phyloP scores from a whole-genome alignment of 64 coral and sea anemone species.

The Porites australiensis region DNA sequence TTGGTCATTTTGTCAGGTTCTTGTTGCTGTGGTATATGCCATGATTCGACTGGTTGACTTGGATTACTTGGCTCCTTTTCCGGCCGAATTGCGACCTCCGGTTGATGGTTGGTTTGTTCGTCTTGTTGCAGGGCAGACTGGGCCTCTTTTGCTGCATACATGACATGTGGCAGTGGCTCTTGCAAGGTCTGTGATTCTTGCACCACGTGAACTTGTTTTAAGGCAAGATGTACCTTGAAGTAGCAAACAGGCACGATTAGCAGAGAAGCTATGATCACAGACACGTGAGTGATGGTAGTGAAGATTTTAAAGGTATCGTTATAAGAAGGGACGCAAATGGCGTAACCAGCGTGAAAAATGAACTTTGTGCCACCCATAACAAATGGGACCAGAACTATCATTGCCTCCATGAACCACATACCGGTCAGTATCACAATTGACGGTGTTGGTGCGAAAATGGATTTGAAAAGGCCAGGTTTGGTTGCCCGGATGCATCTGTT shows the following conservation, averaged over 20 bases:
- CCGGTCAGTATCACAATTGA: background rate
- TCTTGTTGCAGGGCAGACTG: no score
- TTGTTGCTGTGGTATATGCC: background rate
- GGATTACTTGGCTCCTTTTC: no score
- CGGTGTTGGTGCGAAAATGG: background rate
- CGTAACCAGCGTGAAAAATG: background rate
- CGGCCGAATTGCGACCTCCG: no score
- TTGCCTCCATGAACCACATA: background rate
- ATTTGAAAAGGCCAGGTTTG: background rate
- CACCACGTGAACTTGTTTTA: background rate
- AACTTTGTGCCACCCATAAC: background rate
- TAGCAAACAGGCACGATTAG: background rate
- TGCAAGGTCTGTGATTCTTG: no score
- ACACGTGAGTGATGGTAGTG: background rate
- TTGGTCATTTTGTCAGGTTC: no score
- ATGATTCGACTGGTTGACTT: background rate
- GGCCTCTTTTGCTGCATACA: no score
- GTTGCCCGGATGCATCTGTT: slow-evolving; percentile 5
- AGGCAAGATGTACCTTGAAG: background rate
- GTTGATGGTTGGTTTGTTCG: no score
- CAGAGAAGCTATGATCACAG: background rate
- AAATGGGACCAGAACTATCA: background rate
- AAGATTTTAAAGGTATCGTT: background rate
- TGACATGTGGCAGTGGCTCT: no score
- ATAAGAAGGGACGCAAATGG: background rate